Percentiles rank a stretch among this genome's conserved stretches.
Conservation (phyloP, 2,888 invertebrate genomes). For the Lacanobia wlatinum region DNA sequence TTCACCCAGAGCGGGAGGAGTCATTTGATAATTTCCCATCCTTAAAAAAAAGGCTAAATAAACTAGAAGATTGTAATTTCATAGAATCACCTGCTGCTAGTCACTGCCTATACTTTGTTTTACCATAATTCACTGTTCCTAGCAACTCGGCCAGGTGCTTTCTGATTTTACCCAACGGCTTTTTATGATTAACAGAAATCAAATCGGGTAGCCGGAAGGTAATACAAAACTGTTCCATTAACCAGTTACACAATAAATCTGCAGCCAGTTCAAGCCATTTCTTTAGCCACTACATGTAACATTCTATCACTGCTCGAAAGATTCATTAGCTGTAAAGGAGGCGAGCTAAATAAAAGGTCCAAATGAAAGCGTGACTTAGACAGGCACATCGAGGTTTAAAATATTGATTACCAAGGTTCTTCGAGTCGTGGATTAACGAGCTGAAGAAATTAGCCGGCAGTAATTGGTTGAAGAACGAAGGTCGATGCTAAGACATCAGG, state of each 20-base stretch:
- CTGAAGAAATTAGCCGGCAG: slow-evolving; percentile 53
- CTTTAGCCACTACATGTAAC: slow-evolving; percentile 11
- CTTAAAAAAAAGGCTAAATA: too few species aligned
- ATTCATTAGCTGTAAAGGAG: slow-evolving; percentile 42
- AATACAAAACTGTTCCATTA: not conserved
- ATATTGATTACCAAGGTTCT: slow-evolving; percentile 56
- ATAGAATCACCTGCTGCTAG: too few species aligned
- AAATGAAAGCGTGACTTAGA: slow-evolving; percentile 37
- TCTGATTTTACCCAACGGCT: not conserved
- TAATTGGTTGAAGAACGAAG: slow-evolving; percentile 54
- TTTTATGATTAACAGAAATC: not conserved
- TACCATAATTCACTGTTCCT: not conserved
- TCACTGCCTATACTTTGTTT: not conserved
- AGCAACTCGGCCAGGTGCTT: not conserved
- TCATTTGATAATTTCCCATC: too few species aligned
- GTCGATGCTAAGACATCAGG: slow-evolving; percentile 24
- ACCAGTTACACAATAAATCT: not conserved
- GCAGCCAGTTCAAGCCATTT: not conserved
- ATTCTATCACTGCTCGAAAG: slow-evolving; percentile 35
- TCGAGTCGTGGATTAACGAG: slow-evolving; percentile 45
- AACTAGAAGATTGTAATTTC: too few species aligned
- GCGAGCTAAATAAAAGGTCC: slow-evolving; percentile 43
- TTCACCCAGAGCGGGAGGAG: too few species aligned
- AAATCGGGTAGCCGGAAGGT: not conserved
- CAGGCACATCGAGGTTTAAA: slow-evolving; percentile 43